Conservation (phyloP, 2,888 invertebrate species). For the Agrotis segetum region DNA sequence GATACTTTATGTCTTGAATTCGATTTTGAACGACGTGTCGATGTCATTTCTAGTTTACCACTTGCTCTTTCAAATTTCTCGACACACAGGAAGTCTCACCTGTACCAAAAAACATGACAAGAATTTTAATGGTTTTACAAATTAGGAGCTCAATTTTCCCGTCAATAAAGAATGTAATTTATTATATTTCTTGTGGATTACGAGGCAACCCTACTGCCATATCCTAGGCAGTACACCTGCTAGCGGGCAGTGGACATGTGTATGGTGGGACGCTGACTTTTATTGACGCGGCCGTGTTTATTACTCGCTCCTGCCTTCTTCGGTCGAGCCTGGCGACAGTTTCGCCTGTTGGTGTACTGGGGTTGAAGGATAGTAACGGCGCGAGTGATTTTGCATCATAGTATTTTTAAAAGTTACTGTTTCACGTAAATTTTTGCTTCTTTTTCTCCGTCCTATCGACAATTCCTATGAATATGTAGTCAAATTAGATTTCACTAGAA, state of each 20-base stretch:
- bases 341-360: slow-evolving; percentile 67
- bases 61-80: slow-evolving; percentile 12
- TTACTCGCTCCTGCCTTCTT: slow-evolving; percentile 79
- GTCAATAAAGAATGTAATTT: slow-evolving; percentile 29
- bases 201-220: slow-evolving; percentile 70
- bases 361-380: slow-evolving; percentile 54
- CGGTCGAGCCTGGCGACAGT: slow-evolving; percentile 70
- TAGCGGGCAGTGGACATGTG: slow-evolving; percentile 81
- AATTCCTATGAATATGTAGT: too few species aligned
- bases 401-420: not conserved
- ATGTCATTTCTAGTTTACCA: not conserved
- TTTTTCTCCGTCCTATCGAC: too few species aligned
- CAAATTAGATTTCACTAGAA: too few species aligned
- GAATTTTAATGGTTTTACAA: slow-evolving; percentile 41
- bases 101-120: slow-evolving; percentile 26
- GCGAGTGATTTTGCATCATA: slow-evolving; percentile 32
- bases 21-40: too few species aligned
- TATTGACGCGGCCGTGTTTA: slow-evolving; percentile 87
- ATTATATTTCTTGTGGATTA: slow-evolving; percentile 19
- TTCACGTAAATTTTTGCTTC: not conserved
- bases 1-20: not conserved
- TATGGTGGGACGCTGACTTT: slow-evolving; percentile 85
- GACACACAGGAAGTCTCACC: slow-evolving; percentile 5
- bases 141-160: slow-evolving; percentile 32
- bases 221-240: slow-evolving; percentile 81